These are phyloP conservation scores for Vulpes lagopus DNA, from an alignment of 2,113 vertebrate species.

Conservation along the genomic window DNA sequence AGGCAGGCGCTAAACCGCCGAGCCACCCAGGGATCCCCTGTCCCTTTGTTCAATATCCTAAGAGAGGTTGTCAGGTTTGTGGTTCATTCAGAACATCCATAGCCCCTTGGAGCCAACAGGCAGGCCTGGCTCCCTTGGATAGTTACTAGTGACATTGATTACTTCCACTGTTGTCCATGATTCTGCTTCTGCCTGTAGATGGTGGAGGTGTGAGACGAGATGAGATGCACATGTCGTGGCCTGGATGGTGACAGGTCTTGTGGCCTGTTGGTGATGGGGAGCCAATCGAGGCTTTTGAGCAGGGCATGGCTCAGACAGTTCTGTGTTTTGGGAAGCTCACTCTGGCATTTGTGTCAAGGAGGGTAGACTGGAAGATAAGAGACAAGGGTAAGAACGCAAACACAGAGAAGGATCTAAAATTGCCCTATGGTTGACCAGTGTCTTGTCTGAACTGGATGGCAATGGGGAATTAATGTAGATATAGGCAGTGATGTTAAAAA, in stretches of 20 bases:
- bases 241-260: not conserved
- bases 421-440: slow-evolving; percentile 17
- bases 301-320: not conserved
- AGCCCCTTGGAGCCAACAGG: not conserved
- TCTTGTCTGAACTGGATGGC: slow-evolving; percentile 43
- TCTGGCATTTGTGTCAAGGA: not conserved
- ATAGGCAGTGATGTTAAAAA: slow-evolving; percentile 55
- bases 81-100: not conserved
- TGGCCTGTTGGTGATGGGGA: not conserved
- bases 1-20: too few relatives aligned
- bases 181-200: not conserved
- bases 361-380: not conserved
- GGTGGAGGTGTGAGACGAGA: not conserved
- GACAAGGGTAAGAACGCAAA: not conserved
- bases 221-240: not conserved
- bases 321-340: not conserved
- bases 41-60: slow-evolving; percentile 16
- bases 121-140: not conserved
- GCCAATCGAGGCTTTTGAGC: not conserved
- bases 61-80: not conserved
- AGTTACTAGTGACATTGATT: not conserved
- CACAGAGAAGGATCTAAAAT: not conserved
- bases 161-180: not conserved
- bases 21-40: not conserved
- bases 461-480: slow-evolving; percentile 67